Evolutionary conservation across 2,888 invertebrate species (phyloP), one percentile per base, ranked within the genome.

Genomic region (Catocala fraxini): DNA sequence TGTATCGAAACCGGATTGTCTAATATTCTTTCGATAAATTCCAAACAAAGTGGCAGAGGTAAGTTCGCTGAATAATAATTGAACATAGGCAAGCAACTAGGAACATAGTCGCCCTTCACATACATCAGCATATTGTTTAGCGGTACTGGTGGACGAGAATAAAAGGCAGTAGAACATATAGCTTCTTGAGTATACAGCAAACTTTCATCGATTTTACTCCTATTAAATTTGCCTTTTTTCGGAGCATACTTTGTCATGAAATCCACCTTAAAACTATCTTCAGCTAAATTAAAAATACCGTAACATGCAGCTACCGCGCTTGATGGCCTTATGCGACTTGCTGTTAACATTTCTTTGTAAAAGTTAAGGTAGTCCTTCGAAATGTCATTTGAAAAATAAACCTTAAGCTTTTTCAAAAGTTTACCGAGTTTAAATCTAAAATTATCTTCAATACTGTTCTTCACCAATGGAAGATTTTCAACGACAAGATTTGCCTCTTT

Each of bases 41-140:
- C 60, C 7, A 80, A 70, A 35, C 80, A 81, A 12, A 61, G 59
- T 3, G 78, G 71, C 6, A 74, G 63, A 6, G 88, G 84, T 39
- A 90, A 70, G 47, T 84, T 82, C n/a, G 78, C 77, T 35, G 80
- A 68, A 55, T 85, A 89, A n/a, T 77, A 75, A 60, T 82, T 67
- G 49, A 89, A 86, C 59, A 88, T 71, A 0, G 88, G 85, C n/a
- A 86, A 54, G 68, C 87, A 85, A 54, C 61, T 81, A 15, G 68
- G 79, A 0, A 88, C 77, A 55, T 89, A 90, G 59, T 89, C 89
- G n/a, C 88, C 89, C 64, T 77, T 83, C 10, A 89, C 65, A 62
- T 86, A 89, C 61, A 73, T 68, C 6, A 78, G 65, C 5, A 85
- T 47, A 33, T 57, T 64, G 10, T 78, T 52, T 4, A 88, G 63